These are phyloP conservation scores for Hyalella azteca DNA, from an alignment of 2,888 invertebrate genomes.

Conservation along the genomic window DNA sequence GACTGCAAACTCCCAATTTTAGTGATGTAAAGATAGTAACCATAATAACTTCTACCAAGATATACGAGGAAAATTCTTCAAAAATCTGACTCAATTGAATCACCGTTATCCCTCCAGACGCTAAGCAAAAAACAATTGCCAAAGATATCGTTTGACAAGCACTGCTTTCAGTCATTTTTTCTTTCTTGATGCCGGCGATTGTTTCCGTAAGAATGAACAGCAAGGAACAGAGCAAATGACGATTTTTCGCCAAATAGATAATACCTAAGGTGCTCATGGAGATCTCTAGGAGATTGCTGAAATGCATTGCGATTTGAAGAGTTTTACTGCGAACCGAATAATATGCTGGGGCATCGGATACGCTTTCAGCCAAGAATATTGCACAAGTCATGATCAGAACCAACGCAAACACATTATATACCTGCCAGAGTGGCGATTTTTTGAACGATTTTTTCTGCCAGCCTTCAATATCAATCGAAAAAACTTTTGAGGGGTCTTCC, in stretches of 20 bases:
- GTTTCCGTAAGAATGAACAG: not conserved
- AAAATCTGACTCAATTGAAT: slow-evolving; percentile 15
- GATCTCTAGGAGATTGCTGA: not conserved
- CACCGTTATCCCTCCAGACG: not conserved
- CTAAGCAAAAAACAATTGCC: not conserved
- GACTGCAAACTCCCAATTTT: not conserved
- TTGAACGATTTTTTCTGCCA: not conserved
- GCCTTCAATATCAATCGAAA: not conserved
- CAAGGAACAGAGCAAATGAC: not conserved
- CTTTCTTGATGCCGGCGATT: not conserved
- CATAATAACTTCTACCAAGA: slow-evolving; percentile 24
- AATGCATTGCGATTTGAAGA: not conserved
- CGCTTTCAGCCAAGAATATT: not conserved
- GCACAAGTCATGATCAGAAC: not conserved
- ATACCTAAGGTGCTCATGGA: slow-evolving; percentile 8
- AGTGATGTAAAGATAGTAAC: not conserved
- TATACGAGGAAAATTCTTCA: slow-evolving; percentile 7
- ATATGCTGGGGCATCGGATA: not conserved
- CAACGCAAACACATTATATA: not conserved
- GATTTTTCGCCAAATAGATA: not conserved
- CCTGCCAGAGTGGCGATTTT: not conserved
- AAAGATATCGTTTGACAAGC: not conserved
- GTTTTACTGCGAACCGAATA: not conserved
- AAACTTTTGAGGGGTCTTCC: not conserved
- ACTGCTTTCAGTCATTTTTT: not conserved